A percentile compares a stretch with the other conserved stretches of the same genome.
phyloP scores from a whole-genome alignment of 1,140 invertebrate species.

The Pachypeltis micranthus region DNA sequence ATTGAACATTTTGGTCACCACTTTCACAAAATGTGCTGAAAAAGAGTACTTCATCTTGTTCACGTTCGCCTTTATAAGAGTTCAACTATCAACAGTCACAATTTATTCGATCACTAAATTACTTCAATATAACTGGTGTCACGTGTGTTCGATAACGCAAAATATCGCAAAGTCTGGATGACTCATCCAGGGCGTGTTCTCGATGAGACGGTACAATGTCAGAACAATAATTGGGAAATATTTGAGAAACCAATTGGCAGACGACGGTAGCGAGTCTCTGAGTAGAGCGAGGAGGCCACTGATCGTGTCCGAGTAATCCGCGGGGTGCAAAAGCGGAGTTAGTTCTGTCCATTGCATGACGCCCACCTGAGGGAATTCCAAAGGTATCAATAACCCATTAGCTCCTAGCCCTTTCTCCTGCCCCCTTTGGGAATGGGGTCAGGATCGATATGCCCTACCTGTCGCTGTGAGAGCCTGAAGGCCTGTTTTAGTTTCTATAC shows the following conservation, averaged over 20 bases:
- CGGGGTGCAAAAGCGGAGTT: background rate
- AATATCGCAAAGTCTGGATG: constrained; percentile 14
- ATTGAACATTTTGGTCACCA: too few relatives aligned
- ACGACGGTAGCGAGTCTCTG: constrained; percentile 12
- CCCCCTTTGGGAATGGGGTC: too few relatives aligned
- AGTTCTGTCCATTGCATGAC: background rate
- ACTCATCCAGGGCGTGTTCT: constrained; percentile 10
- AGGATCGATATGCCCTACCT: too few relatives aligned
- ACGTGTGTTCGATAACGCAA: background rate
- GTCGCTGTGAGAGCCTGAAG: too few relatives aligned
- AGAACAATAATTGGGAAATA: constrained; percentile 8
- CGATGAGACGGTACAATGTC: constrained; percentile 13
- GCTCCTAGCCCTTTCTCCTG: too few relatives aligned
- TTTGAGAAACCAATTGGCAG: constrained; percentile 10
- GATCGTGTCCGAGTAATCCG: constrained; percentile 14
- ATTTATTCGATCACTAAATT: too few relatives aligned
- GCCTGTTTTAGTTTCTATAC: too few relatives aligned
- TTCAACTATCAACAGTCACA: too few relatives aligned
- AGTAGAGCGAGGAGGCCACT: constrained; percentile 2
- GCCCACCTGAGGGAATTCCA: background rate
- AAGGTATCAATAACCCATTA: background rate
- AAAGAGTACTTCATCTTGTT: too few relatives aligned
- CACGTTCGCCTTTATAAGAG: too few relatives aligned
- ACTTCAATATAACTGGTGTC: too few relatives aligned
- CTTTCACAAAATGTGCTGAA: too few relatives aligned